Percentiles rank a stretch among this genome's conserved stretches.
These are phyloP conservation scores for Psilopogon haemacephalus DNA, from an alignment of 2,113 vertebrate species.

Conservation along the genomic window DNA sequence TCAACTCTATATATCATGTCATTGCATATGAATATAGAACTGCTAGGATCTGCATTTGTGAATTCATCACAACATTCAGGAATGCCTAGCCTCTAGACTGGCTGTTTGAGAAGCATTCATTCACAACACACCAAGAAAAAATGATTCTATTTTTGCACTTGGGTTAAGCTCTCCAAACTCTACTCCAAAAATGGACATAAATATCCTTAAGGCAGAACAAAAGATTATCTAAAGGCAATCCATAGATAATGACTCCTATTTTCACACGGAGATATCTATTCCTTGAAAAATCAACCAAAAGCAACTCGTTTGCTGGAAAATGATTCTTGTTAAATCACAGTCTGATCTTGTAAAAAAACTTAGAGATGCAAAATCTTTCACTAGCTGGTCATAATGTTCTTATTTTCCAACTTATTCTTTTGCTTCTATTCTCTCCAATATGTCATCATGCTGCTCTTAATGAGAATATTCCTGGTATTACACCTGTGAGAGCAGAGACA, in stretches of 20 bases:
- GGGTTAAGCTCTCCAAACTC: neutral
- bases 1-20: neutral
- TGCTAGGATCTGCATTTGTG: neutral
- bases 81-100: neutral
- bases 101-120: neutral
- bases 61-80: neutral
- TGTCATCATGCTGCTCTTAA: neutral
- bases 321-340: neutral
- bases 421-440: neutral
- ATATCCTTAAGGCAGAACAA: neutral
- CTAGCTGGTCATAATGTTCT: neutral
- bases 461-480: neutral
- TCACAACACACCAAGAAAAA: neutral
- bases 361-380: neutral
- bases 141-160: fast-evolving
- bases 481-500: neutral
- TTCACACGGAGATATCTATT: neutral
- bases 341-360: neutral
- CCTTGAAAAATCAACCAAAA: neutral
- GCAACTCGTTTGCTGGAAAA: neutral
- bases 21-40: neutral
- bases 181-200: neutral
- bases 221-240: neutral
- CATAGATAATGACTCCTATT: neutral
- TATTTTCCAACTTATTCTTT: neutral